A percentile compares a stretch with the other conserved stretches of the same genome.
Conservation (phyloP, 2,113 vertebrate genomes). For the Scolopax mira region DNA sequence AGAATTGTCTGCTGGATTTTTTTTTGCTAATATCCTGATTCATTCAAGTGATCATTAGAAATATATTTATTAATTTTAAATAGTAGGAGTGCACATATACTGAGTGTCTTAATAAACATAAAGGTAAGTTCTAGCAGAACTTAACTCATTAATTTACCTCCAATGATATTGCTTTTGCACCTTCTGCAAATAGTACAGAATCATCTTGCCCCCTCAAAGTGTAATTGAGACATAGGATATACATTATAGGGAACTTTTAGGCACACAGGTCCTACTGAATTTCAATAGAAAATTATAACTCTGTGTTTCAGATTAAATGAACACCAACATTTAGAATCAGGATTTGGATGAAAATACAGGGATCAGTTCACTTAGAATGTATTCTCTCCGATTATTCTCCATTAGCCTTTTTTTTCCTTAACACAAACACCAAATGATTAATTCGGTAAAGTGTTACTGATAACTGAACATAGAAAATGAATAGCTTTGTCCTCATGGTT, state of each 20-base stretch:
- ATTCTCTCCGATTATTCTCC: background rate
- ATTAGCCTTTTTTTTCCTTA: background rate
- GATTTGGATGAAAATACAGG: background rate
- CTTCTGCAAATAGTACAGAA: background rate
- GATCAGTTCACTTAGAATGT: background rate
- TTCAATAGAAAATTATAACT: background rate
- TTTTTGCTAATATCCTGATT: background rate
- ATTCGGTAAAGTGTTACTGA: background rate
- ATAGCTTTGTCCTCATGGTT: background rate
- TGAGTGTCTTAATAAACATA: background rate
- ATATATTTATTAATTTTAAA: background rate
- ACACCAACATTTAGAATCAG: background rate
- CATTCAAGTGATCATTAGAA: background rate
- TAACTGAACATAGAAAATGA: background rate
- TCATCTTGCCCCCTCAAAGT: background rate
- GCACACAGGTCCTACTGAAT: background rate
- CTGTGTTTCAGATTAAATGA: background rate
- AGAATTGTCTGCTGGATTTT: background rate
- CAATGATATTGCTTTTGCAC: background rate
- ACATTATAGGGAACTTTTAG: background rate
- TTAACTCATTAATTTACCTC: background rate
- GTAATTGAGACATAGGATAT: background rate
- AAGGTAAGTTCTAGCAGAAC: background rate
- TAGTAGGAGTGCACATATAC: background rate
- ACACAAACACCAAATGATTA: background rate